phyloP scores from a whole-genome alignment of 1,140 invertebrate genomes.

The Saccostrea cuccullata region DNA sequence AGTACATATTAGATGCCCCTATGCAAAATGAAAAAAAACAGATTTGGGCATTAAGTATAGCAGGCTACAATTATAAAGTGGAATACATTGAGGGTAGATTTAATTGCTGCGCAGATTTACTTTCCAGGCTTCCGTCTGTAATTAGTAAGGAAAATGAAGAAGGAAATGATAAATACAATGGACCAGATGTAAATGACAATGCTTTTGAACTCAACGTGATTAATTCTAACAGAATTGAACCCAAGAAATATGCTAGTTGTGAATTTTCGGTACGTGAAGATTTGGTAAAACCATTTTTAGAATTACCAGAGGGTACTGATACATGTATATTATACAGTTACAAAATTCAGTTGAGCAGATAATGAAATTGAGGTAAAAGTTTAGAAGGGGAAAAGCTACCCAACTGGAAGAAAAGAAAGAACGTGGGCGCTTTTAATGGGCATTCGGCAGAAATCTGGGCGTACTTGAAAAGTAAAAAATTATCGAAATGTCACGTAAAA shows the following conservation, averaged over 20 bases:
- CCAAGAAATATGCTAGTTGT: background rate
- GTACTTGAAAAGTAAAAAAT: too few relatives aligned
- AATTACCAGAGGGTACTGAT: background rate
- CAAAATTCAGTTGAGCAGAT: background rate
- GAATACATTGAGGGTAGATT: constrained; percentile 52
- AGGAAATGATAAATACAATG: background rate
- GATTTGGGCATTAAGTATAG: constrained; percentile 57
- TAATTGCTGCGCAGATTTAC: constrained; percentile 59
- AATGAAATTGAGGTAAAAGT: background rate
- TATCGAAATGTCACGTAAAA: too few relatives aligned
- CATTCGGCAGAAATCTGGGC: too few relatives aligned
- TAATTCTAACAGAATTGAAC: background rate
- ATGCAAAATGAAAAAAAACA: constrained; percentile 64
- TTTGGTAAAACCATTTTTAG: background rate
- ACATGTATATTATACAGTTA: background rate
- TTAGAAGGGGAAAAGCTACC: background rate
- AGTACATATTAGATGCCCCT: constrained; percentile 54
- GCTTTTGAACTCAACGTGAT: background rate
- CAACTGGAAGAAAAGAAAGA: background rate
- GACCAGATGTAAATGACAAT: background rate
- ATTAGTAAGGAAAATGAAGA: background rate
- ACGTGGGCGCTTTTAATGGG: too few relatives aligned
- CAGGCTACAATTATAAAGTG: constrained; percentile 55
- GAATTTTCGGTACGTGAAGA: background rate
- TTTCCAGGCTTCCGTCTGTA: constrained; percentile 48